These are phyloP conservation scores for Polypedilum vanderplanki DNA, from an alignment of 1,140 invertebrate genomes.

Conservation along the genomic window DNA sequence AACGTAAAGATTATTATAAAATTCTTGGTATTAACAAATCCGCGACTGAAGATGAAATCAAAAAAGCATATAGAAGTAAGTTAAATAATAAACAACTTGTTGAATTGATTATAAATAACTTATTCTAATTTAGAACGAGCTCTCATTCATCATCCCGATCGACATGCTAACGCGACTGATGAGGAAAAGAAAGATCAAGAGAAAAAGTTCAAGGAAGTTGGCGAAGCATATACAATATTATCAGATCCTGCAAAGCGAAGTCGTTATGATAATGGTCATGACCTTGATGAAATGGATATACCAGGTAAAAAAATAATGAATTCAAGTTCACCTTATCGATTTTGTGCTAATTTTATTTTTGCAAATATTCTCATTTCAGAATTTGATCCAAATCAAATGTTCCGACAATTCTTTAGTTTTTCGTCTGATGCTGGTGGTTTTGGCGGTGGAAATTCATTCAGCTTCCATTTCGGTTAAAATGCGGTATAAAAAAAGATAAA, in stretches of 20 bases:
- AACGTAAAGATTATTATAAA: conserved; percentile 97
- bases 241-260: conserved; percentile 87
- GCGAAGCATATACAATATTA: conserved; percentile 92
- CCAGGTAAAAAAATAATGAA: conserved; percentile 34
- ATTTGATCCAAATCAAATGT: conserved; percentile 43
- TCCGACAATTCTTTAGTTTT: conserved; percentile 42
- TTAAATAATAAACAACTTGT: conserved; percentile 27
- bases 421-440: conserved; percentile 32
- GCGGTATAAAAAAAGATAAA: not conserved
- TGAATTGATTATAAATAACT: conserved; percentile 40
- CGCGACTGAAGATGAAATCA: conserved; percentile 89
- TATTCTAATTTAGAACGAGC: conserved; percentile 56
- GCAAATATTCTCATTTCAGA: conserved; percentile 34
- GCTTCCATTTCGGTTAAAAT: conserved; percentile 37
- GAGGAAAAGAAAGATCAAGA: conserved; percentile 84
- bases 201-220: conserved; percentile 93
- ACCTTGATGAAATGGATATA: conserved; percentile 64
- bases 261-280: conserved; percentile 89
- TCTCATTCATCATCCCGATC: conserved; percentile 81
- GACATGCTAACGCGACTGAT: conserved; percentile 79
- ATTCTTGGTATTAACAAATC: conserved; percentile 81
- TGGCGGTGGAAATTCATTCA: conserved; percentile 34
- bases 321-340: not conserved
- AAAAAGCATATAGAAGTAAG: conserved; percentile 77
- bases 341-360: conserved; percentile 24